These are phyloP conservation scores for Drosophila guanche DNA, from an alignment of 1,140 invertebrate genomes.

Conservation along the genomic window DNA sequence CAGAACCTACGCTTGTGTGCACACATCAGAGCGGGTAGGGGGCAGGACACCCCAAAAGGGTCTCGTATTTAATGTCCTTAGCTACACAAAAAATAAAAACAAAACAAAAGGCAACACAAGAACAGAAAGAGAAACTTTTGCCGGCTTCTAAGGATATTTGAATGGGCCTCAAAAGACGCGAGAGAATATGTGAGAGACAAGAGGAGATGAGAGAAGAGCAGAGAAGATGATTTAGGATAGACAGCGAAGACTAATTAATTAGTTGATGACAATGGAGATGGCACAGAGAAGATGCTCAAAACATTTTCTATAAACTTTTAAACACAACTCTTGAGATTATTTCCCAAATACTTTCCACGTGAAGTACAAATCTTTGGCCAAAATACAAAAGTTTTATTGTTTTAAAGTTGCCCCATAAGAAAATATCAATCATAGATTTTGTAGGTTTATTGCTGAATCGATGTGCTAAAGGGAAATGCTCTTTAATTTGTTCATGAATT, in stretches of 20 bases:
- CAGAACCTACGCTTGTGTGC: slow-evolving; percentile 58
- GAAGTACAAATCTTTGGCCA: too few species aligned
- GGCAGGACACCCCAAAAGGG: slow-evolving; percentile 2
- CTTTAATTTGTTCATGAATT: not conserved
- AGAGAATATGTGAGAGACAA: not conserved
- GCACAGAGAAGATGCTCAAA: too few species aligned
- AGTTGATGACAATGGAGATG: slow-evolving; percentile 28
- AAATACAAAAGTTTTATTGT: too few species aligned
- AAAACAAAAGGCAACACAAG: slow-evolving; percentile 46
- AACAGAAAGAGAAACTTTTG: slow-evolving; percentile 32
- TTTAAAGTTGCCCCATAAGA: too few species aligned
- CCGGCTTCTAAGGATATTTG: slow-evolving; percentile 16
- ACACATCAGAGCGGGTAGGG: slow-evolving; percentile 35
- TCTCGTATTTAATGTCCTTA: slow-evolving; percentile 61
- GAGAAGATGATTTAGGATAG: not conserved
- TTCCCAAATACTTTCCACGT: too few species aligned
- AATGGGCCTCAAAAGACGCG: not conserved
- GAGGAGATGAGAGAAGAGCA: too few species aligned
- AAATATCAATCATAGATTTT: not conserved
- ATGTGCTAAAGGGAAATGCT: too few species aligned
- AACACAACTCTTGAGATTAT: too few species aligned
- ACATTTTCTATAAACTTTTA: too few species aligned
- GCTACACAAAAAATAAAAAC: not conserved
- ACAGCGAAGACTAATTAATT: slow-evolving; percentile 41
- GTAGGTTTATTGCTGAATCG: too few species aligned